phyloP scores from a whole-genome alignment of 2,113 vertebrate genomes.

The Antechinus flavipes region DNA sequence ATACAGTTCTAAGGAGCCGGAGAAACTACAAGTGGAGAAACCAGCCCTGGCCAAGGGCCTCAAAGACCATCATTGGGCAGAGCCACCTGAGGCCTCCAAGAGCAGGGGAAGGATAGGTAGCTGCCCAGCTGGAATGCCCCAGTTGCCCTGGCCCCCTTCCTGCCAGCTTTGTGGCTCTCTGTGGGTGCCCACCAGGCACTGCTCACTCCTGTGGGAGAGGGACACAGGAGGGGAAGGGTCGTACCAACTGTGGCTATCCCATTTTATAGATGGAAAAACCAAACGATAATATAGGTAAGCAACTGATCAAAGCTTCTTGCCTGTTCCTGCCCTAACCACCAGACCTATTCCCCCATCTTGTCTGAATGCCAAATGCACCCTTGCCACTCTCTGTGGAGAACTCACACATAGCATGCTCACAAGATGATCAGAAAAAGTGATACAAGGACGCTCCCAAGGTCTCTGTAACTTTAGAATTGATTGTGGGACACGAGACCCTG shows the following conservation, averaged over 20 bases:
- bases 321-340: not conserved
- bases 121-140: not conserved
- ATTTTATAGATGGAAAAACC: slow-evolving; percentile 54
- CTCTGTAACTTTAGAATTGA: too few relatives aligned
- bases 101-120: not conserved
- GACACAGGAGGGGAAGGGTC: not conserved
- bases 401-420: too few relatives aligned
- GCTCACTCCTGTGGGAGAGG: not conserved
- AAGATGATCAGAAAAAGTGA: too few relatives aligned
- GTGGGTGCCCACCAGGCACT: not conserved
- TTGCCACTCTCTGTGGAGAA: too few relatives aligned
- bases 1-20: not conserved
- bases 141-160: not conserved
- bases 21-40: not conserved
- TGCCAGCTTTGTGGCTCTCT: not conserved
- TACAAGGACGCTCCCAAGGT: too few relatives aligned
- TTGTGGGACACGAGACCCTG: too few relatives aligned
- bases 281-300: slow-evolving; percentile 43
- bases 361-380: too few relatives aligned
- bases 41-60: not conserved
- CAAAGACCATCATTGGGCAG: not conserved
- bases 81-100: not conserved
- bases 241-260: not conserved
- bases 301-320: not conserved
- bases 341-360: too few relatives aligned